Conservation (phyloP, 2,797 vertebrate genomes). For the Myotis vivesi region DNA sequence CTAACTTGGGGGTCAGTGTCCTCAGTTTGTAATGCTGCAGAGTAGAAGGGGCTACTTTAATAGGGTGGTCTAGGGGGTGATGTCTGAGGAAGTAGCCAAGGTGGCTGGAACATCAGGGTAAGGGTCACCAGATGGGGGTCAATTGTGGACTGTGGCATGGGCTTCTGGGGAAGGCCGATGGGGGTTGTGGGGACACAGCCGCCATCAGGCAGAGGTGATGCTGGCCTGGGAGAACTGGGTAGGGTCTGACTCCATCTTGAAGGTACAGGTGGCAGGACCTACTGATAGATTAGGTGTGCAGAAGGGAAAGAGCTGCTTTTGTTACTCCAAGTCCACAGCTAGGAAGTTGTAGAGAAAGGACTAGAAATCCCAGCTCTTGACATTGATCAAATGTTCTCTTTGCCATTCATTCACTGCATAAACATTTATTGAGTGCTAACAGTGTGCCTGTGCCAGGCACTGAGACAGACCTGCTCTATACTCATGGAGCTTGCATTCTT, state of each 20-base stretch:
- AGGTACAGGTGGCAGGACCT: not conserved
- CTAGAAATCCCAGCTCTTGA: not conserved
- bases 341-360: not conserved
- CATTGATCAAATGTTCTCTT: not conserved
- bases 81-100: not conserved
- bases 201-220: not conserved
- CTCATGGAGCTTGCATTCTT: not conserved
- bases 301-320: not conserved
- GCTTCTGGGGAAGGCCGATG: not conserved
- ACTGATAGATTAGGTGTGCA: rapidly evolving
- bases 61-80: not conserved
- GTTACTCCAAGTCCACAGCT: not conserved
- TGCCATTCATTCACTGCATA: not conserved
- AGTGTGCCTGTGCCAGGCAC: not conserved
- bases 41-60: not conserved
- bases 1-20: not conserved
- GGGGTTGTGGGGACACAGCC: not conserved
- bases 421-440: not conserved
- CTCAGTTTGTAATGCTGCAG: not conserved
- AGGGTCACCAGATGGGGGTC: not conserved
- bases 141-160: rapidly evolving
- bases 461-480: not conserved
- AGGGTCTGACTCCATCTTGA: not conserved
- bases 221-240: not conserved
- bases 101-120: not conserved